These are phyloP conservation scores for Plebejus anna DNA, from an alignment of 2,888 invertebrate species.

Conservation along the genomic window DNA sequence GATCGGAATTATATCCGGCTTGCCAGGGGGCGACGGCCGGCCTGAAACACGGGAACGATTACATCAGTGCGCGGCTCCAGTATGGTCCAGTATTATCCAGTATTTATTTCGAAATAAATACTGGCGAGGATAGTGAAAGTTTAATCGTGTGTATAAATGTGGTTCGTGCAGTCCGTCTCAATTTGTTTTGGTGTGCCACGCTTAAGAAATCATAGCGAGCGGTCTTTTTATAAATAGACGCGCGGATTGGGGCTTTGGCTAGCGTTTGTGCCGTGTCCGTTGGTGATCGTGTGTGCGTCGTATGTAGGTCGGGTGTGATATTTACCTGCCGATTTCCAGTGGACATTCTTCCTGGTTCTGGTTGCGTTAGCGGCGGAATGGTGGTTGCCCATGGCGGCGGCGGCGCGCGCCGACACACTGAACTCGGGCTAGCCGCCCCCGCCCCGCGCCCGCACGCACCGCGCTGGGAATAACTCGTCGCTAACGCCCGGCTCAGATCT, in stretches of 20 bases:
- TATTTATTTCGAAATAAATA: slow-evolving; percentile 3
- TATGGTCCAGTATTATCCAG: too few species aligned
- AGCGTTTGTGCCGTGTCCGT: slow-evolving; percentile 37
- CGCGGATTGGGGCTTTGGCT: slow-evolving; percentile 50
- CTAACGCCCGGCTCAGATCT: slow-evolving; percentile 60
- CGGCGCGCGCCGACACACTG: slow-evolving; percentile 75
- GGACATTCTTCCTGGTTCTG: slow-evolving; percentile 87
- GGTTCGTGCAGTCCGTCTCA: slow-evolving; percentile 61
- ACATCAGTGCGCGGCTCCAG: not conserved
- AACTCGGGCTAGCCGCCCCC: slow-evolving; percentile 54
- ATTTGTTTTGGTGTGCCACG: slow-evolving; percentile 79
- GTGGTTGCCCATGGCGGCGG: slow-evolving; percentile 78
- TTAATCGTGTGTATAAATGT: slow-evolving; percentile 7
- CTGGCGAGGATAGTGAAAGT: not conserved
- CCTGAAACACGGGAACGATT: slow-evolving; percentile 74
- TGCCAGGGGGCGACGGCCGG: slow-evolving; percentile 88
- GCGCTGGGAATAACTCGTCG: slow-evolving; percentile 33
- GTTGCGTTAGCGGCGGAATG: slow-evolving; percentile 71
- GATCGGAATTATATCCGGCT: slow-evolving; percentile 88
- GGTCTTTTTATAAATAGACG: slow-evolving; percentile 72
- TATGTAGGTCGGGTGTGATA: slow-evolving; percentile 40
- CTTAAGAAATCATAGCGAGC: slow-evolving; percentile 66
- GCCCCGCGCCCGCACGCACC: slow-evolving; percentile 41
- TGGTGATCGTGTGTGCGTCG: slow-evolving; percentile 35
- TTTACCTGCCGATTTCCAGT: slow-evolving; percentile 92